These are phyloP conservation scores for Pseudoips prasinana DNA, from an alignment of 2,888 invertebrate genomes.

Conservation along the genomic window DNA sequence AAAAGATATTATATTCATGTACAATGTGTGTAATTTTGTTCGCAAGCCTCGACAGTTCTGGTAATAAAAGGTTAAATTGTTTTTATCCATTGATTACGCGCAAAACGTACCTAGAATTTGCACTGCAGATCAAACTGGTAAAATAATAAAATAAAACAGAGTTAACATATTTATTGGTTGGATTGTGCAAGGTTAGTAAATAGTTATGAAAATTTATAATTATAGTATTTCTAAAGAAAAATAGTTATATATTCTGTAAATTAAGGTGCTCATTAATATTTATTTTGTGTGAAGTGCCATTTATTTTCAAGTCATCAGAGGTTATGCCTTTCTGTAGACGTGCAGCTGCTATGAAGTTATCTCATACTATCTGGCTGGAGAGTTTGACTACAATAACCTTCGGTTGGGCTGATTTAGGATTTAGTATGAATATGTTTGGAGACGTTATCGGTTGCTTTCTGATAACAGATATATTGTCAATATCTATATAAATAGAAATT, in stretches of 20 bases:
- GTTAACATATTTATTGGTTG: no score
- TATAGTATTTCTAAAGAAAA: no score
- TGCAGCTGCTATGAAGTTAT: constrained; percentile 2
- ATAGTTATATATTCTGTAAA: constrained; percentile 1
- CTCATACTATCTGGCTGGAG: neutral
- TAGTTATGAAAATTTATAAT: no score
- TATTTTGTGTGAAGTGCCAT: constrained; percentile 1
- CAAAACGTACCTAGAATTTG: no score
- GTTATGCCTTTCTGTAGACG: constrained; percentile 1
- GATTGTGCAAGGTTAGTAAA: no score
- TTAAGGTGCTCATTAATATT: constrained; percentile 5
- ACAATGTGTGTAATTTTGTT: no score
- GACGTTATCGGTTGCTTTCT: neutral
- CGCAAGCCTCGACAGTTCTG: neutral
- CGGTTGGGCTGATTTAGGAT: neutral
- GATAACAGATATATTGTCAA: neutral
- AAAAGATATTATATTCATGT: neutral
- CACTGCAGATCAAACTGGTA: no score
- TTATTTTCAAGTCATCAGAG: neutral
- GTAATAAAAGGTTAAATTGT: neutral
- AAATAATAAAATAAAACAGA: no score
- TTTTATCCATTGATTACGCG: neutral
- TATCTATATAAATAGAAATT: no score
- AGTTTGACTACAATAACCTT: constrained; percentile 4
- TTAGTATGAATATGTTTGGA: neutral